phyloP scores from a whole-genome alignment of 1,140 invertebrate species.

The Drosophila bocki region DNA sequence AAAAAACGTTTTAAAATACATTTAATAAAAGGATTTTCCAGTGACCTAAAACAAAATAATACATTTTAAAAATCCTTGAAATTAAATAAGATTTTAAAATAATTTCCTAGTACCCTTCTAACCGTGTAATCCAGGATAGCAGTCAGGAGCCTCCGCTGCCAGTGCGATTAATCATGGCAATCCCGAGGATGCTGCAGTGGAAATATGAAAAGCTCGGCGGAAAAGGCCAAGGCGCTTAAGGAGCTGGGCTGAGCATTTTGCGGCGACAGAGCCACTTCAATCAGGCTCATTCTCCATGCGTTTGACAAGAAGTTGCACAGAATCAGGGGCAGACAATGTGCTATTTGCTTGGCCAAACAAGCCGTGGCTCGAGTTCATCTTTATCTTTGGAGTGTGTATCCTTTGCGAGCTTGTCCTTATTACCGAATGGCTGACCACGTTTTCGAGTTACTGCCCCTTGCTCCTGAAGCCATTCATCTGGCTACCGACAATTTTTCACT shows the following conservation, averaged over 20 bases:
- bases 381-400: slow-evolving; percentile 33
- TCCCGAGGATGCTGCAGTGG: slow-evolving; percentile 38
- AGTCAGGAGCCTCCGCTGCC: slow-evolving; percentile 17
- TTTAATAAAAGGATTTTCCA: background rate
- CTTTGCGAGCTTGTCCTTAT: slow-evolving; percentile 29
- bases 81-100: background rate
- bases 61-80: background rate
- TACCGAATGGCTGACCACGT: slow-evolving; percentile 44
- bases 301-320: slow-evolving; percentile 78
- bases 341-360: slow-evolving; percentile 55
- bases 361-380: slow-evolving; percentile 41
- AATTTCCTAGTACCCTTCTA: background rate
- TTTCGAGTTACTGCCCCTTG: slow-evolving; percentile 29
- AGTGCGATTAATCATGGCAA: slow-evolving; percentile 78
- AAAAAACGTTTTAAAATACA: too few species aligned
- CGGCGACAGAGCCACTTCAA: slow-evolving; percentile 71
- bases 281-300: slow-evolving; percentile 76
- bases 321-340: slow-evolving; percentile 37
- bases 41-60: background rate
- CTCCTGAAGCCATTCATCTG: slow-evolving; percentile 62
- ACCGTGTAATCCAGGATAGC: slow-evolving; percentile 2
- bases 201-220: slow-evolving; percentile 48
- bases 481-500: slow-evolving; percentile 71
- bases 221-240: slow-evolving; percentile 46
- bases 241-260: slow-evolving; percentile 39